Evolutionary conservation across 2,888 invertebrate species (phyloP).

Genomic region (Andrena minutula): DNA sequence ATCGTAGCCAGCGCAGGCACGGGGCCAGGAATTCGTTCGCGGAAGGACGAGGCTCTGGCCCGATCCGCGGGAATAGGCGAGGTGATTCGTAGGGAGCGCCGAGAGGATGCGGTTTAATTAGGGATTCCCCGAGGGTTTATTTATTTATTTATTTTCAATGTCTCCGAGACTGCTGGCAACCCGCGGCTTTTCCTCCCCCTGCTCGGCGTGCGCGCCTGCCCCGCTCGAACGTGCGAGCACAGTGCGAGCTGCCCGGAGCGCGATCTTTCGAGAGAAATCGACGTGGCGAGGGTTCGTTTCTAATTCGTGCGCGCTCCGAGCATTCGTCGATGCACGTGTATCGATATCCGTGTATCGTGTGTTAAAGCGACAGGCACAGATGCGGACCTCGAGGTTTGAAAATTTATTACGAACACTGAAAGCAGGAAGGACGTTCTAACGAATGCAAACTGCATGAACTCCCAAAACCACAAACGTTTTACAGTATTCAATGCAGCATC

Average conservation of each 20-base stretch:
- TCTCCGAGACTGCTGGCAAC: neutral
- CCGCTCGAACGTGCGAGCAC: neutral
- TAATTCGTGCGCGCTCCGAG: neutral
- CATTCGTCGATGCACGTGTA: neutral
- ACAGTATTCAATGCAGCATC: no score
- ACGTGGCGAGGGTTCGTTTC: neutral
- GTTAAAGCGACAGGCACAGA: no score
- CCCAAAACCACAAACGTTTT: no score
- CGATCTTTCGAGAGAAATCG: neutral
- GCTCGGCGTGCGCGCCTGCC: neutral
- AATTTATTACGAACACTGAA: no score
- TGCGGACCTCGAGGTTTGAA: no score
- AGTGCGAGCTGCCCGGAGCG: neutral
- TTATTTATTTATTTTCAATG: constrained; percentile 26
- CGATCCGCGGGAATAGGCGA: neutral
- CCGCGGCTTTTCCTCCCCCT: neutral
- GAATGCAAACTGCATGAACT: no score
- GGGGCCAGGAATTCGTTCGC: neutral
- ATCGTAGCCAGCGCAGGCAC: neutral
- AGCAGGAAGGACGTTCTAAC: no score
- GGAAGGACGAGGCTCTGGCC: neutral
- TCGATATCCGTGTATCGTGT: no score
- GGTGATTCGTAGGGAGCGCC: neutral
- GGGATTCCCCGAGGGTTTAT: neutral
- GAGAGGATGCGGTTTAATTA: constrained; percentile 17